phyloP scores from a whole-genome alignment of 1,140 invertebrate species.

The Diorhabda elongata region DNA sequence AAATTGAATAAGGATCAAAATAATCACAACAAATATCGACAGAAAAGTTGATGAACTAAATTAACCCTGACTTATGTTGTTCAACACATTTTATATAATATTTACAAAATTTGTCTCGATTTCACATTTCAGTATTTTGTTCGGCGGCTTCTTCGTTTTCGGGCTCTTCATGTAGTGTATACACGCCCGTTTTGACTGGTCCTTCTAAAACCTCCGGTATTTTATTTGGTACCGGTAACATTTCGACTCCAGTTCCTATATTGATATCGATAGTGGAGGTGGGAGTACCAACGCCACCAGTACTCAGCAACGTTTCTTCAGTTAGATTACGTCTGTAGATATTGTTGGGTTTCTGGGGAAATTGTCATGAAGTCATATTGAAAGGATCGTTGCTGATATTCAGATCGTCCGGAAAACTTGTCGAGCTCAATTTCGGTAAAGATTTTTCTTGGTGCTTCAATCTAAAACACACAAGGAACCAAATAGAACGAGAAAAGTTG shows the following conservation, averaged over 20 bases:
- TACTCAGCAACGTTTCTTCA: slow-evolving; percentile 58
- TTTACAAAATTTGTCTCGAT: background rate
- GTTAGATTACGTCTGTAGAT: slow-evolving; percentile 61
- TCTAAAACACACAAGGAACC: slow-evolving; percentile 8
- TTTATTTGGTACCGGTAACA: slow-evolving; percentile 38
- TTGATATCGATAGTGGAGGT: slow-evolving; percentile 49
- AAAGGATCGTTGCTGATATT: slow-evolving; percentile 53
- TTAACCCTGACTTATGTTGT: too few relatives aligned
- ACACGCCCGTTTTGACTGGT: slow-evolving; percentile 53
- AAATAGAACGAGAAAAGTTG: too few relatives aligned
- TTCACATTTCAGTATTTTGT: background rate
- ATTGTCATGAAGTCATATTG: slow-evolving; percentile 63
- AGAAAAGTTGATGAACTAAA: too few relatives aligned
- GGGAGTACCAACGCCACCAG: slow-evolving; percentile 55
- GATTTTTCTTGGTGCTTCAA: slow-evolving; percentile 56
- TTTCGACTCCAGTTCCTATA: slow-evolving; percentile 41
- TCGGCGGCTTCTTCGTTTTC: slow-evolving; percentile 54
- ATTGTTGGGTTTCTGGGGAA: slow-evolving; percentile 46
- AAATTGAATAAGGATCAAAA: too few relatives aligned
- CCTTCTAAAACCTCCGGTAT: slow-evolving; percentile 47
- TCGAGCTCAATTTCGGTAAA: slow-evolving; percentile 47
- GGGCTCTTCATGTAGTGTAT: slow-evolving; percentile 62
- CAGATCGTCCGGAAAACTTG: slow-evolving; percentile 53
- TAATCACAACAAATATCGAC: too few relatives aligned
- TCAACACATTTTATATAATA: too few relatives aligned